These are phyloP conservation scores for Cotesia vestalis DNA, from an alignment of 1,140 invertebrate genomes.

Conservation along the genomic window DNA sequence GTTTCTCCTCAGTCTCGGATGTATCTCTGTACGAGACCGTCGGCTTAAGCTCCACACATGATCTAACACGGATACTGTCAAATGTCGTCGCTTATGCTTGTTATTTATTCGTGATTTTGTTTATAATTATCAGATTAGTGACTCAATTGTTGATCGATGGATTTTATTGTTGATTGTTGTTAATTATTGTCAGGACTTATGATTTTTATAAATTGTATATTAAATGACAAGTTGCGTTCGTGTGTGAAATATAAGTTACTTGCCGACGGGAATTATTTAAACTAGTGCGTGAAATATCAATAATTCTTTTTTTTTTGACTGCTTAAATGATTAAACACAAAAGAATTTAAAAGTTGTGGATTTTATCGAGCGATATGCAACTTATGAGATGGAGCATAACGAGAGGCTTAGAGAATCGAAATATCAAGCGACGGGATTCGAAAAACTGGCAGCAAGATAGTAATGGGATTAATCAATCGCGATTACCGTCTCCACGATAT, in stretches of 20 bases:
- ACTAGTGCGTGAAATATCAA: constrained; percentile 4
- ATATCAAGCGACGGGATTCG: constrained; percentile 43
- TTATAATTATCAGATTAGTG: neutral
- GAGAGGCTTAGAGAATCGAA: constrained; percentile 52
- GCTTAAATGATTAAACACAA: neutral
- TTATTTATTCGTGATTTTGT: constrained; percentile 2
- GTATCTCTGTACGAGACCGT: constrained; percentile 34
- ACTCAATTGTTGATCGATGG: too few relatives aligned
- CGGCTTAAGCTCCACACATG: neutral
- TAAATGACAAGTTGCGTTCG: too few relatives aligned
- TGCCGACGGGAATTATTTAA: constrained; percentile 23
- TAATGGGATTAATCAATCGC: constrained; percentile 28
- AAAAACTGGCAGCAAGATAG: constrained; percentile 43
- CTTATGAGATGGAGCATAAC: constrained; percentile 64
- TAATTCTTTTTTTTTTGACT: too few relatives aligned
- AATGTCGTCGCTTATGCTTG: constrained; percentile 3
- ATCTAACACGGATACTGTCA: constrained; percentile 9
- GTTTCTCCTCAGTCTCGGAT: constrained; percentile 54
- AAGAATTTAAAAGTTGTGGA: neutral
- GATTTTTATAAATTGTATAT: too few relatives aligned
- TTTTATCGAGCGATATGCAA: constrained; percentile 49
- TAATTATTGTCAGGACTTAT: too few relatives aligned
- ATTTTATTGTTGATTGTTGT: too few relatives aligned
- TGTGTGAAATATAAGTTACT: constrained; percentile 3
- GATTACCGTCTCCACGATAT: constrained; percentile 42